Evolutionary conservation across 1,140 invertebrate genomes (phyloP), one percentile per base, ranked within the genome.

Genomic region (Acyrthosiphon pisum): DNA sequence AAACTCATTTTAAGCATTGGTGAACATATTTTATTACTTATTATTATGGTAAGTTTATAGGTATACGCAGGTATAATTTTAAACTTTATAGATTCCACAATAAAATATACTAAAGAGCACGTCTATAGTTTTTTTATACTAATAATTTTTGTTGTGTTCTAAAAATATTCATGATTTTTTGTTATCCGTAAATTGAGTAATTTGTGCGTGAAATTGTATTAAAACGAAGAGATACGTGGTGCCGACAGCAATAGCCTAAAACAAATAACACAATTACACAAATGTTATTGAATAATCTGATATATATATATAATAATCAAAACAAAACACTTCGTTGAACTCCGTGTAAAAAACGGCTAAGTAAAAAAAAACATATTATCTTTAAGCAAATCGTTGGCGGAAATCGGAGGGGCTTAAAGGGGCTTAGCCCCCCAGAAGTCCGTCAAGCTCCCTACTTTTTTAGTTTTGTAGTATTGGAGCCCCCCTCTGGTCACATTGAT

Each of bases 201-300:
- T 89, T 53, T 89, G n/a, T 53, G 18, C 22, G 7, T 53, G 87
- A 89, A 89, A 89, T 53, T 89, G 87, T 89, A 89, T 89, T 37
- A 89, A 53, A 35, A 89, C 87, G 22, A 89, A 89, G 48, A 89
- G 87, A 37, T 89, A 89, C 9, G 87, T 89, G n/a, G 46, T 89
- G 11, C 87, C 48, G 9, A 89, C 87, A 89, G 87, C 87, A 35
- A 89, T 53, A 20, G 48, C 87, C 87, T 89, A 53, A 37, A 89
- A 41, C 41, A 41, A 41, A 50, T 50, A 88, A 88, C 2, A 87
- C 18, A 87, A 88, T 68, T n/a, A 68, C 11, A 76, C 60, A 89
- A 53, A 35, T 37, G 26, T 89, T 89, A 1, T 88, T 50, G 18
- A 76, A 76, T n/a, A 68, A 68, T n/a, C n/a, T 1, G n/a, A n/a